Percentiles rank a stretch among this genome's conserved stretches.
phyloP scores from a whole-genome alignment of 2,113 vertebrate species.

The Pomatorhinus ruficollis region DNA sequence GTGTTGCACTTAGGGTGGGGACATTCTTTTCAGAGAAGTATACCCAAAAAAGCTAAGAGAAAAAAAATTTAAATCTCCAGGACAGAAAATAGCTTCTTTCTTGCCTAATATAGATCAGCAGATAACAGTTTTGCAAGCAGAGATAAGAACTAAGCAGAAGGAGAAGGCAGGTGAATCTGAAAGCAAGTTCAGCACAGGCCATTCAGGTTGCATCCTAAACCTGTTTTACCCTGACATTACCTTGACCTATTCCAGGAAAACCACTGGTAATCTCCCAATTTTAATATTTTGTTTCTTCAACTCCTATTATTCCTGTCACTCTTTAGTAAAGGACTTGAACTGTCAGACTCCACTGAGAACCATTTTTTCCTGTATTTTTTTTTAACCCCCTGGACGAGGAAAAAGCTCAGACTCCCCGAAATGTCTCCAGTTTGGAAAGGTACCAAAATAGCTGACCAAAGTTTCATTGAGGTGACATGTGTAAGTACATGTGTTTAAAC shows the following conservation, averaged over 20 bases:
- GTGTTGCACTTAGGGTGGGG: background rate
- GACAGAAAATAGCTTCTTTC: background rate
- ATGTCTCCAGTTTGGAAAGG: background rate
- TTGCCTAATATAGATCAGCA: background rate
- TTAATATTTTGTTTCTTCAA: background rate
- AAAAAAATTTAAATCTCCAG: background rate
- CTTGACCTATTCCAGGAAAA: background rate
- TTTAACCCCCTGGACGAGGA: background rate
- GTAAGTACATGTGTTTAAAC: background rate
- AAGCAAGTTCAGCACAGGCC: background rate
- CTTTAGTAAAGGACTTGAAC: background rate
- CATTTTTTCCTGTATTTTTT: background rate
- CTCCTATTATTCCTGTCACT: background rate
- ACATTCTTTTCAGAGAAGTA: background rate
- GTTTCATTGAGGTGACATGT: fast-evolving
- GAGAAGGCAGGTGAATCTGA: background rate
- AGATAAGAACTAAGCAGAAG: background rate
- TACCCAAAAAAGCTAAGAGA: background rate
- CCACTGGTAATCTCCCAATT: background rate
- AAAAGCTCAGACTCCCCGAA: background rate
- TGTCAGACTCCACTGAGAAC: background rate
- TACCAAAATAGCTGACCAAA: background rate
- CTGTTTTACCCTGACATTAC: background rate
- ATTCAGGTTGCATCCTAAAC: background rate
- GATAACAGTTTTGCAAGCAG: background rate